These are phyloP conservation scores for Heteromurus nitidus DNA, from an alignment of 2,888 invertebrate species.

Conservation along the genomic window DNA sequence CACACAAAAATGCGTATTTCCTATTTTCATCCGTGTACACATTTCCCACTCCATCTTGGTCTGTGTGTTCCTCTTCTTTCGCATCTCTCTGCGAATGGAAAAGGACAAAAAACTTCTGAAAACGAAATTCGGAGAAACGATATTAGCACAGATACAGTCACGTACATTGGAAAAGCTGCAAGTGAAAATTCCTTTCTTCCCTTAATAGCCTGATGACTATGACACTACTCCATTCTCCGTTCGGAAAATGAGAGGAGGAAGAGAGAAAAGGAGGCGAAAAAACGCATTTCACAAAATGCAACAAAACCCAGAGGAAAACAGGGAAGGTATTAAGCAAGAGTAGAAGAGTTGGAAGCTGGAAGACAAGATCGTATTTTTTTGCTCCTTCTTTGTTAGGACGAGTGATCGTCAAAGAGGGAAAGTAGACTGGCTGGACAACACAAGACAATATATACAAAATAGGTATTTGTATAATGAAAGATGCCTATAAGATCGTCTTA, in stretches of 20 bases:
- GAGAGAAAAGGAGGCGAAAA: neutral
- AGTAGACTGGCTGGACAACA: neutral
- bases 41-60: neutral
- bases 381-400: neutral
- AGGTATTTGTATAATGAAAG: neutral
- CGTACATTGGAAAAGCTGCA: neutral
- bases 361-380: neutral
- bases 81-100: neutral
- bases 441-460: neutral
- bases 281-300: conserved; percentile 21
- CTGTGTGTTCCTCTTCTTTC: neutral
- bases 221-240: conserved; percentile 1
- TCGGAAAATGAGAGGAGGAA: conserved; percentile 28
- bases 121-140: too few species aligned
- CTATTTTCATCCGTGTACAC: neutral
- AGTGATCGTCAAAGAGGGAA: neutral
- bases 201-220: conserved; percentile 30
- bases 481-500: too few species aligned
- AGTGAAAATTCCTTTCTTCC: neutral
- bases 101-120: neutral
- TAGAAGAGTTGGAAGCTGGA: neutral
- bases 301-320: neutral
- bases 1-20: conserved; percentile 10
- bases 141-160: neutral
- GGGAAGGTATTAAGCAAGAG: neutral